These are phyloP conservation scores for Glaucopsyche alexis DNA, from an alignment of 2,888 invertebrate genomes.

Conservation along the genomic window DNA sequence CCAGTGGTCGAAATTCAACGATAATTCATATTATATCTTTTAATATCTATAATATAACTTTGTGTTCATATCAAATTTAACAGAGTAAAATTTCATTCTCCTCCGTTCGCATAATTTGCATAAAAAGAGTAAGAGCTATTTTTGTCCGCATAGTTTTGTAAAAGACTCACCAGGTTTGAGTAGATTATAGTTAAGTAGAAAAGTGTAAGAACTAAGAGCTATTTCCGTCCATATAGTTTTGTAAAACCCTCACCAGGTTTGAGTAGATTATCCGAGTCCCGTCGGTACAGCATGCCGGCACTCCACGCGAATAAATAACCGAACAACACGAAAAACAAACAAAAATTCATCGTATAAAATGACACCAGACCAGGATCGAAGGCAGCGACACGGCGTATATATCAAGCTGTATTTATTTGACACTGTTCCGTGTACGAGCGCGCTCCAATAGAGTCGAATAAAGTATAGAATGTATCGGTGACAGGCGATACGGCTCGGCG, in stretches of 20 bases:
- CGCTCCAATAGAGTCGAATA: conserved; percentile 67
- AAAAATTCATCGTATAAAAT: conserved; percentile 72
- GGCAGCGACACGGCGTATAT: conserved; percentile 64
- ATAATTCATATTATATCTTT: too few species aligned
- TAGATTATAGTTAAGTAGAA: too few species aligned
- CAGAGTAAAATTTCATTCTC: too few species aligned
- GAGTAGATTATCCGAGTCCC: conserved; percentile 68
- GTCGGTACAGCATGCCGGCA: conserved; percentile 66
- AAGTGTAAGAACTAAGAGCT: too few species aligned
- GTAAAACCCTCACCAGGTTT: conserved; percentile 62
- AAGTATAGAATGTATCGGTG: conserved; percentile 72
- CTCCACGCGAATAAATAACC: conserved; percentile 65
- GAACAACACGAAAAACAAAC: conserved; percentile 68
- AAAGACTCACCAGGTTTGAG: too few species aligned
- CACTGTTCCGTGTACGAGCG: conserved; percentile 64
- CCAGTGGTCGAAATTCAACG: too few species aligned
- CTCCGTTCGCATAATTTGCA: too few species aligned
- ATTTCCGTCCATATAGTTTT: too few species aligned
- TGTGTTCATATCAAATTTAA: too few species aligned
- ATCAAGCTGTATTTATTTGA: conserved; percentile 75
- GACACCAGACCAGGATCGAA: conserved; percentile 63
- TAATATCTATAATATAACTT: too few species aligned
- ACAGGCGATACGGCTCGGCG: conserved; percentile 66
- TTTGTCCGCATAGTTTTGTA: too few species aligned
- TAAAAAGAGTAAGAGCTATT: too few species aligned